A percentile compares a stretch with the other conserved stretches of the same genome.
These are phyloP conservation scores for Cephus pygmeus DNA, from an alignment of 2,888 invertebrate genomes.

Conservation along the genomic window DNA sequence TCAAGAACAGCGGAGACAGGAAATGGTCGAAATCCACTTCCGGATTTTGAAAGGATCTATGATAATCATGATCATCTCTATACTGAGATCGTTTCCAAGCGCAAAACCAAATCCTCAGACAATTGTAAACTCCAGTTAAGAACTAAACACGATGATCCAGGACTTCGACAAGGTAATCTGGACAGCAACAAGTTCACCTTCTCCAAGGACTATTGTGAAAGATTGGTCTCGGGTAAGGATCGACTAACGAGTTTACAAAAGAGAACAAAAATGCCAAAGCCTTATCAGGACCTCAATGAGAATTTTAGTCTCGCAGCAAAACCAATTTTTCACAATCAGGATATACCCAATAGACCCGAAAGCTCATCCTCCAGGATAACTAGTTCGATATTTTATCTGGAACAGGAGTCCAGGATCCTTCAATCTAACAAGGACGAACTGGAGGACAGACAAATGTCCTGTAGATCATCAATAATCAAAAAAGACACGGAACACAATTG, in stretches of 20 bases:
- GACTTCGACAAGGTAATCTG: slow-evolving; percentile 16
- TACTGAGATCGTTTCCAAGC: slow-evolving; percentile 34
- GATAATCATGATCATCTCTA: slow-evolving; percentile 34
- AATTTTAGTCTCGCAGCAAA: slow-evolving; percentile 52
- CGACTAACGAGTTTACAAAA: neutral
- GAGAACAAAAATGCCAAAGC: slow-evolving; percentile 2
- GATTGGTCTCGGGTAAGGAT: slow-evolving; percentile 24
- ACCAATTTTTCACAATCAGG: slow-evolving; percentile 33
- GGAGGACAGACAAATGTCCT: slow-evolving; percentile 2
- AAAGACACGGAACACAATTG: slow-evolving; percentile 15
- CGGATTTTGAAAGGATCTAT: slow-evolving; percentile 21
- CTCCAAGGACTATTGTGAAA: slow-evolving; percentile 33
- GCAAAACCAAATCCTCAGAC: slow-evolving; percentile 22
- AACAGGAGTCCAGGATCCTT: slow-evolving; percentile 14
- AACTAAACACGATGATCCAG: neutral
- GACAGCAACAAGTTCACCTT: slow-evolving; percentile 36
- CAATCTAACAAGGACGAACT: slow-evolving; percentile 7
- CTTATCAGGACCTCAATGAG: slow-evolving; percentile 29
- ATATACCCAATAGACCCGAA: neutral
- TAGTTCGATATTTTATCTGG: slow-evolving; percentile 42
- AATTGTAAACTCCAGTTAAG: neutral
- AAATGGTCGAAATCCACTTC: slow-evolving; percentile 4
- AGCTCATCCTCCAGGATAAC: slow-evolving; percentile 15
- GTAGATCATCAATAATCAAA: slow-evolving; percentile 1
- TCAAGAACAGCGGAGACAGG: slow-evolving; percentile 8